Percentiles rank a stretch among this genome's conserved stretches.
phyloP scores from a whole-genome alignment of 2,113 vertebrate genomes.

The Echinops telfairi region DNA sequence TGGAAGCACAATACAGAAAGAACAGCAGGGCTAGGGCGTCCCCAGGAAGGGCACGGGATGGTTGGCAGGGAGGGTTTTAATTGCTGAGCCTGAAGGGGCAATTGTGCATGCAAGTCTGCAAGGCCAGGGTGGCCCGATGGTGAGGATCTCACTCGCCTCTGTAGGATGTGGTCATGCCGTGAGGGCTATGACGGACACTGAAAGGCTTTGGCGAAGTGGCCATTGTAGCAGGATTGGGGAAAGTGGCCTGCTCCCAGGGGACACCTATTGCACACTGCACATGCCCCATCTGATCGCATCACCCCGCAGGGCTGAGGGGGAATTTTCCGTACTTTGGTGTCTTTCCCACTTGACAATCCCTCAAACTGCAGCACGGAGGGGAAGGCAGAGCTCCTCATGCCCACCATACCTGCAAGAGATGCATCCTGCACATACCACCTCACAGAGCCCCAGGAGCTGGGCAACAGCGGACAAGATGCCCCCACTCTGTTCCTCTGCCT shows the following conservation, averaged over 20 bases:
- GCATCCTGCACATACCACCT: neutral
- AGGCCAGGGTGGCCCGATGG: accelerated
- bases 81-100: neutral
- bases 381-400: neutral
- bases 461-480: neutral
- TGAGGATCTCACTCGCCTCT: neutral
- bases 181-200: neutral
- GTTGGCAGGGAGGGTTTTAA: neutral
- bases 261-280: neutral
- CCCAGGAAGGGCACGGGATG: neutral
- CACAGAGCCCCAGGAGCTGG: neutral
- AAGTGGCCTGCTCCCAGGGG: neutral
- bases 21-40: neutral
- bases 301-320: neutral
- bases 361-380: neutral
- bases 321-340: neutral
- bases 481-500: neutral
- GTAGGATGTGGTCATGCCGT: neutral
- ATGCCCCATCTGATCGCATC: neutral
- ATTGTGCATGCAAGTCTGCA: neutral
- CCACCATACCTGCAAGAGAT: neutral
- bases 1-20: neutral
- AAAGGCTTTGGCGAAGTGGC: neutral
- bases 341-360: neutral
- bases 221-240: neutral